These are phyloP conservation scores for Sarcophaga carnaria DNA, from an alignment of 2,888 invertebrate species.

Conservation along the genomic window DNA sequence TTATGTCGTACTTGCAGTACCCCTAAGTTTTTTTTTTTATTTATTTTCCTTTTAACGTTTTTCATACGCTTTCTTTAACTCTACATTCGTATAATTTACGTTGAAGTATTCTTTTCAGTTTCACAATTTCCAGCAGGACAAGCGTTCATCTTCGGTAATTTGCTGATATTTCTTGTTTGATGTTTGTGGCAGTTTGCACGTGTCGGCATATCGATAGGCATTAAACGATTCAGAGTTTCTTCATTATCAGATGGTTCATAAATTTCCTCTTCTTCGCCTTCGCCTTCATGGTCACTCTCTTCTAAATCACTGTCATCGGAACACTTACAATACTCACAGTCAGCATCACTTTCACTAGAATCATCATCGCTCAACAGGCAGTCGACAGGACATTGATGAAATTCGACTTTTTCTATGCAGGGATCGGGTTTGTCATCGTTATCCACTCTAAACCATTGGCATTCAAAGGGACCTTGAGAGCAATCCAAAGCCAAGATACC, in stretches of 20 bases:
- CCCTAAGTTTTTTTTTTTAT: too few species aligned
- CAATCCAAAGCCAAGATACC: conserved; percentile 76
- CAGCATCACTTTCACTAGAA: conserved; percentile 68
- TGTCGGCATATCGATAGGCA: conserved; percentile 9
- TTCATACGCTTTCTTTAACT: too few species aligned
- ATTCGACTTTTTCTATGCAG: conserved; percentile 71
- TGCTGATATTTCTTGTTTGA: conserved; percentile 25
- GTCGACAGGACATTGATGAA: conserved; percentile 78
- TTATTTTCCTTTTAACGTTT: too few species aligned
- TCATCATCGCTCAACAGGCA: conserved; percentile 70
- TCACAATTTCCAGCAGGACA: neutral
- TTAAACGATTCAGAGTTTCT: neutral
- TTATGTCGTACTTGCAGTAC: too few species aligned
- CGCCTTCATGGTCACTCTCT: neutral
- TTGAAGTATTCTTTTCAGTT: neutral
- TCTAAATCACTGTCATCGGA: conserved; percentile 45
- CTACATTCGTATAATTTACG: too few species aligned
- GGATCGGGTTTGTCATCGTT: conserved; percentile 70
- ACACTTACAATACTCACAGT: conserved; percentile 59
- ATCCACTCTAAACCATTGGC: conserved; percentile 76
- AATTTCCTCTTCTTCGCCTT: conserved; percentile 1
- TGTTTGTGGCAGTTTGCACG: neutral
- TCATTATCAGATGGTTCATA: conserved; percentile 12
- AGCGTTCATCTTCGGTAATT: neutral
- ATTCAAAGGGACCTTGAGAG: conserved; percentile 77